Base-by-base conservation (phyloP, 30 jellyfish, hydroid and myxozoan species). In the Aurelia aurita complex sp. Pacific region DNA sequence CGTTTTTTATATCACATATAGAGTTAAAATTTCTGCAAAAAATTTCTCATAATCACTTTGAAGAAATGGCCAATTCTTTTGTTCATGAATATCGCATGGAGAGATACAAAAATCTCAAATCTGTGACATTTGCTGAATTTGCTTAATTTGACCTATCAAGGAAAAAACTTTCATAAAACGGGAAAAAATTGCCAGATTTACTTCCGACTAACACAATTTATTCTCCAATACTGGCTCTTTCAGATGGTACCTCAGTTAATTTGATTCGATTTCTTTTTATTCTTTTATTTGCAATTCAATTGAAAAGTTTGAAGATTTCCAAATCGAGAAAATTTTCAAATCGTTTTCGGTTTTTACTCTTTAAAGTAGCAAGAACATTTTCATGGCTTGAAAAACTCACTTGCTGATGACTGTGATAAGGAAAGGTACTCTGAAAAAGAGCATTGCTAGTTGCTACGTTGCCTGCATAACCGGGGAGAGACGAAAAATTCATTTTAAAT, bases 351-450 rank as follows among this genome's bases (percentile, higher is more conserved):
- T 43, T 64, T 43, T 64, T 11, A 64, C 74, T 10, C 74, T 64
- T 64, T 64, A 64, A 64, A 64, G 74, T 64, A 64, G 74, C 74
- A 64, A 64, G 74, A 11, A 64, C 23, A 64, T 64, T 11, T 18
- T n/a, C 16, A 18, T 64, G 74, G 74, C 74, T 36, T 43, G 38
- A 64, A 36, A 64, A 10, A 18, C 74, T n/a, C 34, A 13, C 33
- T 64, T 64, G 33, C 74, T 64, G 74, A 64, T 64, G 74, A 64
- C 74, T 14, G 23, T 13, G 74, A 64, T 64, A 64, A 64, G 35
- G 74, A 64, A 64, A 64, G 74, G 74, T 64, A 64, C 23, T 64
- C 74, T 64, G 74, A 64, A 64, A 64, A 64, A 64, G 74, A 18
- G 74, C 38, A 64, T 10, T 64, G 38, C 34, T 11, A n/a, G 34